These are phyloP conservation scores for Bruchidius siliquastri DNA, from an alignment of 2,888 invertebrate species.

Conservation along the genomic window DNA sequence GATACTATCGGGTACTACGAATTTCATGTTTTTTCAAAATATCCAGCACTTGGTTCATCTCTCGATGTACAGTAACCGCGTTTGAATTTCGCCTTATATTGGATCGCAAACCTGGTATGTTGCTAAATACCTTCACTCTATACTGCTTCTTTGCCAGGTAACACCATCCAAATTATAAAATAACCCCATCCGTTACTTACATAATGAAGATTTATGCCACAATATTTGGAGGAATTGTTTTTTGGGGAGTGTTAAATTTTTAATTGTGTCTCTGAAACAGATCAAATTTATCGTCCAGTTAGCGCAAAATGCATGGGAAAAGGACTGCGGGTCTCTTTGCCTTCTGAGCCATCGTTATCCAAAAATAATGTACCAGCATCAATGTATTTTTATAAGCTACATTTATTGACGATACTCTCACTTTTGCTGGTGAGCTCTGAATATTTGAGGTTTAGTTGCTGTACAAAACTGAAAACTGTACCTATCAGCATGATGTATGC, in stretches of 20 bases:
- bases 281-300: background rate
- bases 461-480: no score
- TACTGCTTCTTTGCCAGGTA: background rate
- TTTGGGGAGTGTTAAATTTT: conserved; percentile 11
- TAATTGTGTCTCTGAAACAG: conserved; percentile 8
- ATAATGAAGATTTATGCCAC: conserved; percentile 29
- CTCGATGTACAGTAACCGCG: no score
- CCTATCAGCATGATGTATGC: no score
- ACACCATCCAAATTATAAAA: conserved; percentile 15
- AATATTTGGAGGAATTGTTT: conserved; percentile 11
- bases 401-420: no score
- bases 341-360: background rate
- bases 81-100: no score
- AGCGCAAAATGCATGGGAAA: background rate
- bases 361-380: background rate
- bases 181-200: conserved; percentile 20
- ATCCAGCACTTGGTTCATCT: no score
- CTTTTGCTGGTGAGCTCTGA: no score
- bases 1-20: no score
- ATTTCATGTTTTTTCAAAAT: no score
- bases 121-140: no score
- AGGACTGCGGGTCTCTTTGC: background rate
- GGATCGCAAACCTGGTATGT: no score
- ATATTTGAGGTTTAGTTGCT: no score
- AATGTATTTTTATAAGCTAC: background rate